Evolutionary conservation across 1,140 invertebrate genomes (phyloP), one percentile per base, ranked within the genome.

Genomic region (Penaeus chinensis): DNA sequence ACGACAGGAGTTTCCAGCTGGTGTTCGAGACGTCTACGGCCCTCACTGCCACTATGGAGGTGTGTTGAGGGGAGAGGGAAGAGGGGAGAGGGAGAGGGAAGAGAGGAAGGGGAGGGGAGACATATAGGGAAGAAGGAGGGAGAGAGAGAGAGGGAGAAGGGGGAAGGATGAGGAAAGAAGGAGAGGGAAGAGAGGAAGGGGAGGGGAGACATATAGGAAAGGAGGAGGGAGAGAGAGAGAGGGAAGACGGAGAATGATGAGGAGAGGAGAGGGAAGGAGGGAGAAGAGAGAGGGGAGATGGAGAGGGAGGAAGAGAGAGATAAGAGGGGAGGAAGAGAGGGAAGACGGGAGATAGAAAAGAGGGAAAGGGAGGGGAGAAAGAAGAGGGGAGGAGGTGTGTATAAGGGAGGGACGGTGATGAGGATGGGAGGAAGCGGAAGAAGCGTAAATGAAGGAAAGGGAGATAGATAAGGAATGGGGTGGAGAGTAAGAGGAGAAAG

Each of bases 1-100:
- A 71, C 2, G 84, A 61, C 11, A 37, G 80, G 22, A 62, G 80
- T 20, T 86, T 54, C 63, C n/a, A n/a, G n/a, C 62, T 86, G 24
- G 32, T 86, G 27, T 86, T 80, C 24, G 84, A 86, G 42, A 69
- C 37, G 54, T 86, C 84, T 0, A 86, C 84, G 24, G 84, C 84
- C 4, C 63, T 86, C 62, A 80, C 84, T 13, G 77, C 78, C 3
- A 80, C 79, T 32, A 80, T 86, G 77, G 60, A 62, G 19, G 84
- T 86, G 42, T 61, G 84, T 1, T 4, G 8, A 20, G 27, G 42
- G 24, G 60, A 22, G 5, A 20, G n/a, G 22, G 20, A 4, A 16
- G 0, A 7, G 11, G 11, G 7, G 22, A 5, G 2, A 7, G 13
- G 19, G 54, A 22, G 24, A 11, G 16, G 2, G 71, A 8, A 0